A percentile compares a stretch with the other conserved stretches of the same genome.
phyloP scores from a whole-genome alignment of 1,140 invertebrate genomes.

The Zeugodacus cucurbitae region DNA sequence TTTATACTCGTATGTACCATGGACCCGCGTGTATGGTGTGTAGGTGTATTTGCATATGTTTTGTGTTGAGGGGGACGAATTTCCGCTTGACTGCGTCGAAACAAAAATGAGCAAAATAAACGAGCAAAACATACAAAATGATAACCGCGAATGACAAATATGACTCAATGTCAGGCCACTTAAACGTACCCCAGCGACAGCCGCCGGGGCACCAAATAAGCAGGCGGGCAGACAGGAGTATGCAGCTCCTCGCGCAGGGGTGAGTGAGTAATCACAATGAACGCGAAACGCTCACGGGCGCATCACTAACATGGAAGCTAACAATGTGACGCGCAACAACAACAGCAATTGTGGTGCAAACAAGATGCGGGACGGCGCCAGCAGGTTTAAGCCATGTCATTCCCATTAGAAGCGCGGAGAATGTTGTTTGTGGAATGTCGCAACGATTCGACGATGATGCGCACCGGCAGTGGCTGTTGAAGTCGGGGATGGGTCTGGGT shows the following conservation, averaged over 20 bases:
- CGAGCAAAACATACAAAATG: neutral
- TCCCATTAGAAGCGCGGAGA: neutral
- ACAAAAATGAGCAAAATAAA: constrained; percentile 25
- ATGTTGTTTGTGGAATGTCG: neutral
- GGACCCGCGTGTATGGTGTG: neutral
- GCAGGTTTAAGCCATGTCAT: neutral
- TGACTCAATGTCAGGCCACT: constrained; percentile 22
- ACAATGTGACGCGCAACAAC: neutral
- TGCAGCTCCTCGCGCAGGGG: neutral
- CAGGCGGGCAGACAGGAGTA: neutral
- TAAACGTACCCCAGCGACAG: constrained; percentile 21
- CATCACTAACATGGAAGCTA: neutral
- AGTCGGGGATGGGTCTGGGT: neutral
- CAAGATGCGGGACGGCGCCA: neutral
- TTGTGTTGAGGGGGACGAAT: neutral
- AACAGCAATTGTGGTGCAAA: neutral
- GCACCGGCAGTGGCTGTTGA: too few species aligned
- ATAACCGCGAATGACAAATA: constrained; percentile 21
- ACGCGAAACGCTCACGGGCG: neutral
- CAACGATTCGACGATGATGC: neutral
- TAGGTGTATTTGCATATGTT: neutral
- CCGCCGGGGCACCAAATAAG: neutral
- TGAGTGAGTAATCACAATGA: neutral
- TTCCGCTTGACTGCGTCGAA: constrained; percentile 14
- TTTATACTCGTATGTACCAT: neutral